Evolutionary conservation across 1,140 invertebrate genomes (phyloP).

Genomic region (Nebria ingens): DNA sequence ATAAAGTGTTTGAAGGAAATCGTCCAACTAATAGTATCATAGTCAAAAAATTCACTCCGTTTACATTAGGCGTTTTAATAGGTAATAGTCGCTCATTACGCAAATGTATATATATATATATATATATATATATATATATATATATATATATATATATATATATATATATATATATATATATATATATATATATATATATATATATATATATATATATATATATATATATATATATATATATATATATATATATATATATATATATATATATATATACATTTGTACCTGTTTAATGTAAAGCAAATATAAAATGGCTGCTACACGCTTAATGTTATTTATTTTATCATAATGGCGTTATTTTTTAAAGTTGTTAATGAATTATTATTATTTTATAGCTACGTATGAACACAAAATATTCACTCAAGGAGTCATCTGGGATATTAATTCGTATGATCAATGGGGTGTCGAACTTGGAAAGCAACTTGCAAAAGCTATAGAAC

Average conservation of each 20-base stretch:
- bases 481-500: constrained; percentile 93
- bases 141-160: no score
- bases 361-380: no score
- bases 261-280: no score
- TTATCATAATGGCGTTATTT: background rate
- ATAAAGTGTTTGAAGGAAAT: constrained; percentile 97
- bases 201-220: constrained; percentile 13
- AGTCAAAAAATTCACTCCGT: constrained; percentile 87
- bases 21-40: constrained; percentile 96
- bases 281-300: no score
- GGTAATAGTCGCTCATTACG: constrained; percentile 43
- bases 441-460: constrained; percentile 99
- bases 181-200: no score
- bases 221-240: no score
- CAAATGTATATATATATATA: constrained; percentile 9
- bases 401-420: constrained; percentile 99
- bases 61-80: constrained; percentile 90
- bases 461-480: constrained; percentile 98
- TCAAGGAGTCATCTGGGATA: constrained; percentile 98
- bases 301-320: background rate
- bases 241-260: no score
- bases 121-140: constrained; percentile 6
- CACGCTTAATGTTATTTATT: background rate
- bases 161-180: no score
- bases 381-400: constrained; percentile 60